Percentiles rank a stretch among this genome's conserved stretches.
phyloP scores from a whole-genome alignment of 92 coral and sea anemone species.

The Meandrina meandrites region DNA sequence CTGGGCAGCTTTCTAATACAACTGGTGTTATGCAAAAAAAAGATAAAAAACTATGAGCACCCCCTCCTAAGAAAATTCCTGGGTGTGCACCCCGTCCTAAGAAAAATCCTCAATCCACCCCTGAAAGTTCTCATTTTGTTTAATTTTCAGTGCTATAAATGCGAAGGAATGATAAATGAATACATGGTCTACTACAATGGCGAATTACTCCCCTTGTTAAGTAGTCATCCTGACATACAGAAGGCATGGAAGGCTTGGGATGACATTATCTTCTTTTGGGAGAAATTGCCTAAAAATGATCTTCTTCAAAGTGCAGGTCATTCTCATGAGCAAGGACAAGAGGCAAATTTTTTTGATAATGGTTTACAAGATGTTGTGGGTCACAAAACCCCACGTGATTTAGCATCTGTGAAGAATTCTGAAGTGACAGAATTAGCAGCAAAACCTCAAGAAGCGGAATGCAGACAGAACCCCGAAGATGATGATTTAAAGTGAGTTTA shows the following conservation, averaged over 20 bases:
- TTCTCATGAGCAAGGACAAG: neutral
- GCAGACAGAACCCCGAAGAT: neutral
- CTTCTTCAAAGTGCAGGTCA: neutral
- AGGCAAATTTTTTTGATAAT: neutral
- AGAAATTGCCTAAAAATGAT: neutral
- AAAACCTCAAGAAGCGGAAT: neutral
- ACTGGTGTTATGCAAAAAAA: too few relatives aligned
- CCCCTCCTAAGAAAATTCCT: too few relatives aligned
- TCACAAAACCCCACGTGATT: neutral
- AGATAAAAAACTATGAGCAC: too few relatives aligned
- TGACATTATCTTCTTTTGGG: slow-evolving; percentile 51
- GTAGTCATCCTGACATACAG: slow-evolving; percentile 60
- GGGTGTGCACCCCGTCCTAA: too few relatives aligned
- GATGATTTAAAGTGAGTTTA: slow-evolving; percentile 5
- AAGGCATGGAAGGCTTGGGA: slow-evolving; percentile 62
- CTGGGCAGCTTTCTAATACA: too few relatives aligned
- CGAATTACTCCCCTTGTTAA: slow-evolving; percentile 22
- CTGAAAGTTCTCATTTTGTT: neutral
- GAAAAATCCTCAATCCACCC: too few relatives aligned
- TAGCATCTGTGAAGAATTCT: neutral
- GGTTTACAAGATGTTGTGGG: neutral
- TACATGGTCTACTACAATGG: slow-evolving; percentile 40
- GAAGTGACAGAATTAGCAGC: neutral
- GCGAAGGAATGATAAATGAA: slow-evolving; percentile 9
- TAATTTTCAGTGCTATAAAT: slow-evolving; percentile 14